phyloP scores from a whole-genome alignment of 2,797 vertebrate genomes.

The Anableps anableps region DNA sequence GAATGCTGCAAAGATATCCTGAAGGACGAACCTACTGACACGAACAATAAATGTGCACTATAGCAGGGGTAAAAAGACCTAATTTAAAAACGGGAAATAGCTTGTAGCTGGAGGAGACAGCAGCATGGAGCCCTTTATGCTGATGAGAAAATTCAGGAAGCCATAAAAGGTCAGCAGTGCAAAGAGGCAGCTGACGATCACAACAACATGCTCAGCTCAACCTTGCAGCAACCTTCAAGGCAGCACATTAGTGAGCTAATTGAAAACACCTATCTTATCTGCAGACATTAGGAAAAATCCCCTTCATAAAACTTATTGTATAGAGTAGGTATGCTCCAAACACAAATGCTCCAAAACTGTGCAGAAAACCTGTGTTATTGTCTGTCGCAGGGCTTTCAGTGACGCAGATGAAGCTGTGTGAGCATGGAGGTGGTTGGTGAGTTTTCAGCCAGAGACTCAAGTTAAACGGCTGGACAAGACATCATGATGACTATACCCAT shows the following conservation, averaged over 20 bases:
- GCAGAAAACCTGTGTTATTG: background rate
- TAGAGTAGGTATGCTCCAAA: background rate
- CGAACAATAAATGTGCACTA: slow-evolving; percentile 11
- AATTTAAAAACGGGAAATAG: slow-evolving; percentile 21
- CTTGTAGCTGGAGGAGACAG: slow-evolving; percentile 10
- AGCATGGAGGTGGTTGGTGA: background rate
- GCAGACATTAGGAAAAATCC: background rate
- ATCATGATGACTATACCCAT: no score
- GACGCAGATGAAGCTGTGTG: background rate
- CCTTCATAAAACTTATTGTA: background rate
- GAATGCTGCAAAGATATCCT: slow-evolving; percentile 28
- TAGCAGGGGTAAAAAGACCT: background rate
- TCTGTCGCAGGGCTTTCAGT: background rate
- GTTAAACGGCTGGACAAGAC: background rate
- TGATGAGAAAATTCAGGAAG: slow-evolving; percentile 24
- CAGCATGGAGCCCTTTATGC: slow-evolving; percentile 14
- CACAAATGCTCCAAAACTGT: background rate
- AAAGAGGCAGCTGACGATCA: slow-evolving; percentile 31
- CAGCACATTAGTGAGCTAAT: slow-evolving; percentile 33
- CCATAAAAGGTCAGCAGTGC: slow-evolving; percentile 32
- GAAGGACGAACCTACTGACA: slow-evolving; percentile 24
- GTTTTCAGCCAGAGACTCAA: background rate
- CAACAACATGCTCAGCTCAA: slow-evolving; percentile 36
- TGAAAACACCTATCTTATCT: slow-evolving; percentile 20
- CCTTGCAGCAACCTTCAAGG: slow-evolving; percentile 48